Evolutionary conservation across 2,113 vertebrate species (phyloP).

Genomic region (Saimiri boliviensis): DNA sequence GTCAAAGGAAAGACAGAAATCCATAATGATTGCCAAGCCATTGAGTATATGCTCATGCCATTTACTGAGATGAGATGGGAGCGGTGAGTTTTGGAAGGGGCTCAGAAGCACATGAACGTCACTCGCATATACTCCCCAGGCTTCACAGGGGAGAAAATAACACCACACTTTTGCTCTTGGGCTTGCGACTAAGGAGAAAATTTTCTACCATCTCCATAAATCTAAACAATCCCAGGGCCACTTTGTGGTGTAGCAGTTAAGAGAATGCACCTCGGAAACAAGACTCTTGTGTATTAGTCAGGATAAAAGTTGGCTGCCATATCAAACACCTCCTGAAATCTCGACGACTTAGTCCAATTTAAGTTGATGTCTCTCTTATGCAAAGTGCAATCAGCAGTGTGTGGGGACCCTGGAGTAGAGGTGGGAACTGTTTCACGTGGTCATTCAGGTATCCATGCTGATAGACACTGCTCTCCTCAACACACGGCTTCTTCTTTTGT

Average conservation of each 20-base stretch:
- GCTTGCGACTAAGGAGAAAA: background rate
- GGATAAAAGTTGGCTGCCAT: background rate
- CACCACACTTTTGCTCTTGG: background rate
- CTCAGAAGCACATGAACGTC: background rate
- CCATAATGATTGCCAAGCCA: background rate
- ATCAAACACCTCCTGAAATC: conserved; percentile 9
- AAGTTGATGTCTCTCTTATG: background rate
- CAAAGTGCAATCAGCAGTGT: background rate
- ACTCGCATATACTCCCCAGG: background rate
- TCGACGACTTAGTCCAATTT: background rate
- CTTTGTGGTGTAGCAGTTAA: background rate
- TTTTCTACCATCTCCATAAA: background rate
- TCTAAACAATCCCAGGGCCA: background rate
- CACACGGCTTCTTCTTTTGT: background rate
- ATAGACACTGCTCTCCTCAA: background rate
- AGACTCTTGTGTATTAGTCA: background rate
- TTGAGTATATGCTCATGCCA: background rate
- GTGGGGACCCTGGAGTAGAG: background rate
- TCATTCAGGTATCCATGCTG: background rate
- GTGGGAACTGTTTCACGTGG: background rate
- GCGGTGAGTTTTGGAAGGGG: background rate
- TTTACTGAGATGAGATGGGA: background rate
- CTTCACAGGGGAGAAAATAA: background rate
- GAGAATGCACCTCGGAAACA: background rate
- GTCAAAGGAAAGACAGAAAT: background rate